Evolutionary conservation across 2,113 vertebrate species (phyloP).

Genomic region (Pogonocichla stellata): DNA sequence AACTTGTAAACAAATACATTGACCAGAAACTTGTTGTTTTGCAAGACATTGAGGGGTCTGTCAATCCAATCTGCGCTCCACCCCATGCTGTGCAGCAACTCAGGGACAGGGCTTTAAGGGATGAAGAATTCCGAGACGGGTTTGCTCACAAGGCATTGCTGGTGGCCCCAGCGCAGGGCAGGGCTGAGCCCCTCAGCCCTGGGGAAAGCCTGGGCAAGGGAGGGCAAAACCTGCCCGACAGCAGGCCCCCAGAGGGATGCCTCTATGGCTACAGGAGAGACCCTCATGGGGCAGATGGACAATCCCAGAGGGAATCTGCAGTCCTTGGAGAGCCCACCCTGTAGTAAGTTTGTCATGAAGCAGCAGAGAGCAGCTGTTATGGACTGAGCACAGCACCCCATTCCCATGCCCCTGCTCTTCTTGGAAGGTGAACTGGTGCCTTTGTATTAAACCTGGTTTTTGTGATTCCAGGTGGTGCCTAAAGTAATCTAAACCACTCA

Average conservation of each 20-base stretch:
- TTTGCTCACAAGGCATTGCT: background rate
- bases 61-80: too few relatives aligned
- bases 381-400: accelerated
- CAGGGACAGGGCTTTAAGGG: too few relatives aligned
- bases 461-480: background rate
- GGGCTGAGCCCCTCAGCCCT: accelerated
- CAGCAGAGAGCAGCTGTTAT: accelerated
- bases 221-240: accelerated
- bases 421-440: too few relatives aligned
- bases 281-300: accelerated
- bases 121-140: background rate
- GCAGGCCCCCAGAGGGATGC: accelerated
- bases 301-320: background rate
- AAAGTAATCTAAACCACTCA: background rate
- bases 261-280: background rate
- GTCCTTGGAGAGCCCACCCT: background rate
- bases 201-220: background rate
- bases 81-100: accelerated
- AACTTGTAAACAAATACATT: background rate
- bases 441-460: background rate
- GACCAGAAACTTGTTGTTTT: background rate
- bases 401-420: accelerated
- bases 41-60: background rate
- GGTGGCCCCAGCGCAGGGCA: accelerated
- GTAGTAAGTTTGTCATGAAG: background rate